These are phyloP conservation scores for Heliconius hortense DNA, from an alignment of 2,888 invertebrate species.

Conservation along the genomic window DNA sequence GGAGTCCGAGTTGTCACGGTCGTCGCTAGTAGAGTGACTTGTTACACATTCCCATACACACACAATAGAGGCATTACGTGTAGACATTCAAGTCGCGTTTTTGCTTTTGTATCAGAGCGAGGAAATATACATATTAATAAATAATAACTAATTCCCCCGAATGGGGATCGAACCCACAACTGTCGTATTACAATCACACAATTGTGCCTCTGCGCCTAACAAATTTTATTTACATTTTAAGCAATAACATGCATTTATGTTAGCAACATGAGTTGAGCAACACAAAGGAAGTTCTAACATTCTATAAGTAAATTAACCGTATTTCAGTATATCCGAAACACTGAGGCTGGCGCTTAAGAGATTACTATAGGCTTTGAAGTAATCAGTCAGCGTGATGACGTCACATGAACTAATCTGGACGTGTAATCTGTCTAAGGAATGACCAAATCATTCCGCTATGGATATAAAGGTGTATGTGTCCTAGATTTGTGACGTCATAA, in stretches of 20 bases:
- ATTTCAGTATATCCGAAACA: slow-evolving; percentile 2
- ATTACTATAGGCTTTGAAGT: slow-evolving; percentile 39
- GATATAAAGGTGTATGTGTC: not conserved
- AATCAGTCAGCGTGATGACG: slow-evolving; percentile 43
- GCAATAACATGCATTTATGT: too few relatives aligned
- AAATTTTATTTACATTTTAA: not conserved
- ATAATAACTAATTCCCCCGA: too few relatives aligned
- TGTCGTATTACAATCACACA: too few relatives aligned
- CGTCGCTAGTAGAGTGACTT: too few relatives aligned
- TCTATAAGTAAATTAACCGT: slow-evolving; percentile 2
- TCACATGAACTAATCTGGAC: slow-evolving; percentile 37
- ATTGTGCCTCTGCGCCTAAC: too few relatives aligned
- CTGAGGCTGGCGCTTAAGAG: slow-evolving; percentile 41
- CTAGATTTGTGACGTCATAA: not conserved
- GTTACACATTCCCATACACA: too few relatives aligned
- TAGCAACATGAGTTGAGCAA: not conserved
- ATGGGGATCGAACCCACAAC: too few relatives aligned
- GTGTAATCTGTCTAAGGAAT: slow-evolving; percentile 34
- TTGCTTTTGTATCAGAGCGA: too few relatives aligned
- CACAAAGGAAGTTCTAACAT: not conserved
- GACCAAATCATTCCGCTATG: slow-evolving; percentile 22
- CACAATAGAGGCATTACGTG: too few relatives aligned
- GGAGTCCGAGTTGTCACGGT: too few relatives aligned
- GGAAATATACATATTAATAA: too few relatives aligned
- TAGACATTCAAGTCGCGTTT: too few relatives aligned